A percentile compares a stretch with the other conserved stretches of the same genome.
phyloP scores from a whole-genome alignment of 2,888 invertebrate species.

The Agrochola lota region DNA sequence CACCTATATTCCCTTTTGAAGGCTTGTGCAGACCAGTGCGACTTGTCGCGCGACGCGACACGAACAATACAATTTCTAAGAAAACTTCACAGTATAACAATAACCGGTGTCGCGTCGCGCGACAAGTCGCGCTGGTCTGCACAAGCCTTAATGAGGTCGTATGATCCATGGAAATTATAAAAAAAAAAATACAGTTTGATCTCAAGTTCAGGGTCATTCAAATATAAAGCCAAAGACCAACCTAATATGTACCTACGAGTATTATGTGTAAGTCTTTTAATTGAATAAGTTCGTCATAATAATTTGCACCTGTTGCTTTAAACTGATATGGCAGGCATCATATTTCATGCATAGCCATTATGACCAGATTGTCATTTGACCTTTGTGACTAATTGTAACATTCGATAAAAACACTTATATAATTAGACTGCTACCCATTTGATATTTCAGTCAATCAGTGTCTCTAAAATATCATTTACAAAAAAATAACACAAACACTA shows the following conservation, averaged over 20 bases:
- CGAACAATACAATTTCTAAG: too few species aligned
- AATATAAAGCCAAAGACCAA: background rate
- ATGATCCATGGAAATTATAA: too few species aligned
- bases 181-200: too few species aligned
- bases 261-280: background rate
- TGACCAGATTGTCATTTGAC: conserved; percentile 29
- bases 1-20: too few species aligned
- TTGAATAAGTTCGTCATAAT: conserved; percentile 15
- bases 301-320: conserved; percentile 36
- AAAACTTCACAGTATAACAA: too few species aligned
- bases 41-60: too few species aligned
- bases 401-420: background rate
- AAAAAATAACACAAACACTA: background rate
- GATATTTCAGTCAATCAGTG: background rate
- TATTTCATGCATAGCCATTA: conserved; percentile 8
- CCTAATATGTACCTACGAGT: too few species aligned
- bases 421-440: background rate
- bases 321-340: conserved; percentile 23
- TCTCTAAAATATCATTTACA: background rate
- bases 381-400: conserved; percentile 3
- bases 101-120: too few species aligned
- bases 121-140: too few species aligned
- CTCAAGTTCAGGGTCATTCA: too few species aligned
- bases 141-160: too few species aligned
- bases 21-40: too few species aligned